These are phyloP conservation scores for Caenorhabditis auriculariae DNA, from an alignment of 2,888 invertebrate species.

Conservation along the genomic window DNA sequence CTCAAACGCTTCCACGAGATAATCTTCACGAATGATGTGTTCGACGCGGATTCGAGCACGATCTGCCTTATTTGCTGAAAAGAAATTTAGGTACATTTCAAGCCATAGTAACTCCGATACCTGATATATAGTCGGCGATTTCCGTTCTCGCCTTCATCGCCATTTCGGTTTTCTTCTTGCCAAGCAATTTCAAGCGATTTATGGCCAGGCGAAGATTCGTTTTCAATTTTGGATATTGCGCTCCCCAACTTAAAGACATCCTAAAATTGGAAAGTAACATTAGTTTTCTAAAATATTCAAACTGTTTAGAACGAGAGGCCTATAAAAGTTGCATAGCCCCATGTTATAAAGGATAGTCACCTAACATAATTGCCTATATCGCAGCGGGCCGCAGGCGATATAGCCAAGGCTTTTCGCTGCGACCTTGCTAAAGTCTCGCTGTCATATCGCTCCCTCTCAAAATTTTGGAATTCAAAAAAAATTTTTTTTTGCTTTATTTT, in stretches of 20 bases:
- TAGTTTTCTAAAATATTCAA: too few relatives aligned
- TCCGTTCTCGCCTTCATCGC: slow-evolving; percentile 93
- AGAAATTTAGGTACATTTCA: not conserved
- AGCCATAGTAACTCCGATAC: slow-evolving; percentile 66
- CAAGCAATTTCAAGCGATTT: slow-evolving; percentile 87
- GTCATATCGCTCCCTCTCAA: too few relatives aligned
- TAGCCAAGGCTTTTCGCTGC: too few relatives aligned
- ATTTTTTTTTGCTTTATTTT: too few relatives aligned
- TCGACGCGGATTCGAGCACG: slow-evolving; percentile 93
- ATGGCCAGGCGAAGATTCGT: slow-evolving; percentile 89
- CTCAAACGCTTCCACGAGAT: slow-evolving; percentile 98
- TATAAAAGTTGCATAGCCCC: too few relatives aligned
- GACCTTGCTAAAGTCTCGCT: too few relatives aligned
- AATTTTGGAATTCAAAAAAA: too few relatives aligned
- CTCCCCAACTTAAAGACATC: slow-evolving; percentile 74
- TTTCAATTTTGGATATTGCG: slow-evolving; percentile 91
- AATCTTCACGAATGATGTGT: slow-evolving; percentile 92
- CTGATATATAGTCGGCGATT: slow-evolving; percentile 91
- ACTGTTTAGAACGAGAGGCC: too few relatives aligned
- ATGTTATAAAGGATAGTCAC: too few relatives aligned
- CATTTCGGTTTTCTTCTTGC: slow-evolving; percentile 95
- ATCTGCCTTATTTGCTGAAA: slow-evolving; percentile 67
- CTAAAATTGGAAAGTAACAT: slow-evolving; percentile 1
- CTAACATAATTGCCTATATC: too few relatives aligned
- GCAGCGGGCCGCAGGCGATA: too few relatives aligned